Evolutionary conservation across 2,888 invertebrate species (phyloP).

Genomic region (Heliconius hortense): DNA sequence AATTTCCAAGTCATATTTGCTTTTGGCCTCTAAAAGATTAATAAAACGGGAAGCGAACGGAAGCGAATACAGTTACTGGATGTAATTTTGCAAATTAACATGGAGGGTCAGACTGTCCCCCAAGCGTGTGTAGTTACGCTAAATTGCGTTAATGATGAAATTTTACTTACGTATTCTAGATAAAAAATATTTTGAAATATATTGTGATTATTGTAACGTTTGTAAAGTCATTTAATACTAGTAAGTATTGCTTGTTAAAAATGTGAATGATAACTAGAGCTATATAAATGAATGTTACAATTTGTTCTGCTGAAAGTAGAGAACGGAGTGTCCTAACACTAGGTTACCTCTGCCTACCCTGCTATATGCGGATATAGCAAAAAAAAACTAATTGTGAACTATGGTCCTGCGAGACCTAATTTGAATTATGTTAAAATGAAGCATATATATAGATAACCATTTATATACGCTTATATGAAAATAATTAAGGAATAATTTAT

Average conservation of each 20-base stretch:
- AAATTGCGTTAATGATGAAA: constrained; percentile 49
- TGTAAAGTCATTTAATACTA: no score
- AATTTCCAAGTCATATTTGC: constrained; percentile 43
- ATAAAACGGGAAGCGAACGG: constrained; percentile 52
- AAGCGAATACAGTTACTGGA: constrained; percentile 52
- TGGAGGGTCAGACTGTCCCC: constrained; percentile 49
- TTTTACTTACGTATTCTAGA: constrained; percentile 39
- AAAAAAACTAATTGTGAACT: background rate
- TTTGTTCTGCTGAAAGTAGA: no score
- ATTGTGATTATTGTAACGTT: no score
- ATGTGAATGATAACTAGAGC: no score
- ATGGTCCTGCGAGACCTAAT: no score
- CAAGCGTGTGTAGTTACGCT: constrained; percentile 46
- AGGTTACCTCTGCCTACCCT: no score
- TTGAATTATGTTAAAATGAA: no score
- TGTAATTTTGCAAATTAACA: constrained; percentile 58
- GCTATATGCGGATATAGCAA: no score
- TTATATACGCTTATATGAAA: background rate
- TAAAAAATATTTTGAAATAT: background rate
- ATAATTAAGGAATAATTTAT: background rate
- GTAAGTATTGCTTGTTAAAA: no score
- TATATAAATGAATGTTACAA: no score
- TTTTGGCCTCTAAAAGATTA: constrained; percentile 48
- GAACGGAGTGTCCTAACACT: no score
- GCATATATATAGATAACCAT: no score